Evolutionary conservation across 2,888 invertebrate genomes (phyloP), one percentile per base, ranked within the genome.

Genomic region (Drosophila heteroneura): DNA sequence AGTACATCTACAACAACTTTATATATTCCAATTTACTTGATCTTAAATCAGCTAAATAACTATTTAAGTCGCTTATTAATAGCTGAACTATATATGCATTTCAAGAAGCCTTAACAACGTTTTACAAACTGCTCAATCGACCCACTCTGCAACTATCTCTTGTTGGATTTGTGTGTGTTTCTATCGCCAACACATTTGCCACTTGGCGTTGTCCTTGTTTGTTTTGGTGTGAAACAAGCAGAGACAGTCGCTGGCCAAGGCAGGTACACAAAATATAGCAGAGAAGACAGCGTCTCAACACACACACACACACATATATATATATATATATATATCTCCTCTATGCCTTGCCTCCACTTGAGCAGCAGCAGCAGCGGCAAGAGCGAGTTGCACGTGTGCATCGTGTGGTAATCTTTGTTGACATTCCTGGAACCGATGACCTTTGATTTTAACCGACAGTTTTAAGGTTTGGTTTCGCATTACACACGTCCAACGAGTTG

Each of bases 381-480:
- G 22, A 28, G 44, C 26, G 53, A 54, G 82, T 85, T 92, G 92
- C 92, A 92, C 92, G 92, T 92, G 92, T 92, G 89, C 92, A 90
- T 83, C 90, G 91, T 85, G 88, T 91, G 89, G 83, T 82, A 90
- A 91, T 86, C 87, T 91, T 90, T 89, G 92, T 92, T 91, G 92
- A 91, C 92, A 92, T 91, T 92, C 91, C 84, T 82, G 90, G 91
- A 91, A 91, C 77, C 77, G 53, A 39, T 72, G 81, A 85, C 81
- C 89, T 89, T 91, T 91, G 89, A 90, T 83, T 74, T 82, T 49
- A 62, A 71, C 83, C 89, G 76, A 65, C 86, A 70, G 57, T 57
- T 71, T 72, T 73, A 73, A 77, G 66, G 58, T 58, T 82, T 65
- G 90, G 88, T 87, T 76, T 85, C 90, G 76, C 87, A 89, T 85